Conservation (phyloP, 2,888 invertebrate species). For the Rugalucina vietnamica region DNA sequence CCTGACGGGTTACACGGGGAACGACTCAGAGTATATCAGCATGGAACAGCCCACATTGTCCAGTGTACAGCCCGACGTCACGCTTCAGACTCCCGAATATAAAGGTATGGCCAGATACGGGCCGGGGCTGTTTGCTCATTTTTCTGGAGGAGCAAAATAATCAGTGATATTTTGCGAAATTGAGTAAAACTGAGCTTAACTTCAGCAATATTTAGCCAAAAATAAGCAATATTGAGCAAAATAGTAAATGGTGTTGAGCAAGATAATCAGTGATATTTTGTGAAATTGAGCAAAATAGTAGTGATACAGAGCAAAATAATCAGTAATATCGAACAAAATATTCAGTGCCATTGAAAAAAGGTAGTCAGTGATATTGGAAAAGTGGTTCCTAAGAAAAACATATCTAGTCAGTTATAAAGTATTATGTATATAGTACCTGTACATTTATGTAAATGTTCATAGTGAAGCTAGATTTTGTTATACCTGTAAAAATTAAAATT, state of each 20-base stretch:
- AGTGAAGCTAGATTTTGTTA: no score
- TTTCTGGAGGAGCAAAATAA: constrained; percentile 48
- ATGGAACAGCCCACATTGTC: constrained; percentile 65
- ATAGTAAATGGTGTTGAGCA: no score
- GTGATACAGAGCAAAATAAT: no score
- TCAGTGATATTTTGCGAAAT: neutral
- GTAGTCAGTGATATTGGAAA: neutral
- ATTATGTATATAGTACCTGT: no score
- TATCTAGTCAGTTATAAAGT: no score
- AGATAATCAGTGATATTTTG: neutral
- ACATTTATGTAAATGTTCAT: no score
- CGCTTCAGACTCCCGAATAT: constrained; percentile 72
- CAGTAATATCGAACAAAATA: no score
- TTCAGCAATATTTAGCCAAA: no score
- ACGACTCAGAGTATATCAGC: constrained; percentile 62
- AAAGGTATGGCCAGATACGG: constrained; percentile 68
- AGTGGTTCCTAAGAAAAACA: no score
- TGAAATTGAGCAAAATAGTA: neutral
- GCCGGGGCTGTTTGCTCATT: constrained; percentile 59
- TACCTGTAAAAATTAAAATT: no score
- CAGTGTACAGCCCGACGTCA: constrained; percentile 76
- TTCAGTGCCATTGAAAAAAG: no score
- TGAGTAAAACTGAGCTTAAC: neutral
- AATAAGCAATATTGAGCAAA: no score
- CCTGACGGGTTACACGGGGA: constrained; percentile 59